Base-by-base conservation (phyloP, 53 echinoderm and acorn worm species). In the Stichopus horrens region DNA sequence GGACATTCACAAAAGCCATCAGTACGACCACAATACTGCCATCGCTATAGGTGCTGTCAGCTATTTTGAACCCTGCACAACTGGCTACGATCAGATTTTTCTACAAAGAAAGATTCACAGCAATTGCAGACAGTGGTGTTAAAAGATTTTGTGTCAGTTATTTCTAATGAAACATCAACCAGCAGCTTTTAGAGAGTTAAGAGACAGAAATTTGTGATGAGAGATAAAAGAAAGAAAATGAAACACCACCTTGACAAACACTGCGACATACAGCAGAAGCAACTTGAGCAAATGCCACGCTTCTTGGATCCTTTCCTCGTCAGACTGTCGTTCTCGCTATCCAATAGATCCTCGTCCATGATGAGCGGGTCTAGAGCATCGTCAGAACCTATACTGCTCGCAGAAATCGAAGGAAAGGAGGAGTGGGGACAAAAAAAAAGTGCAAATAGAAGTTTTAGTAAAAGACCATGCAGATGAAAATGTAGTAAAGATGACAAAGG, bases 341-440 rank as follows among this genome's bases (percentile, higher is more conserved):
- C 97, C 77, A 97, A 89, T 78, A 92, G 92, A 83, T 97, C 97
- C 81, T 97, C 97, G 4, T 92, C 93, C 97, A 97, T 97, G 79
- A 93, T 93, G 21, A 97, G 87, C 14, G 97, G 97, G 20, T 92
- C 90, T 13, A 88, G 88, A 23, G 88, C 90, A 20, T 91, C 91
- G 51, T 96, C 96, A n/a, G 93, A 92, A 68, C 92, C 94, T 5
- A 88, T 87, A 75, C 96, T 96, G 80, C 53, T 55, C 58, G 68
- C 8, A 76, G 78, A 51, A 86, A 55, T 22, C 81, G 21, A 91
- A 85, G 5, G 54, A 65, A 20, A 55, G 21, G 52, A 55, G 59
- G 20, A 79, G 58, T 6, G 76, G 67, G 5, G 54, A 22, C 3
- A 55, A 58, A n/a, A 55, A 57, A 57, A 79, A 53, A 21, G 76